phyloP scores from a whole-genome alignment of 2,113 vertebrate species.

The Pogona vitticeps region DNA sequence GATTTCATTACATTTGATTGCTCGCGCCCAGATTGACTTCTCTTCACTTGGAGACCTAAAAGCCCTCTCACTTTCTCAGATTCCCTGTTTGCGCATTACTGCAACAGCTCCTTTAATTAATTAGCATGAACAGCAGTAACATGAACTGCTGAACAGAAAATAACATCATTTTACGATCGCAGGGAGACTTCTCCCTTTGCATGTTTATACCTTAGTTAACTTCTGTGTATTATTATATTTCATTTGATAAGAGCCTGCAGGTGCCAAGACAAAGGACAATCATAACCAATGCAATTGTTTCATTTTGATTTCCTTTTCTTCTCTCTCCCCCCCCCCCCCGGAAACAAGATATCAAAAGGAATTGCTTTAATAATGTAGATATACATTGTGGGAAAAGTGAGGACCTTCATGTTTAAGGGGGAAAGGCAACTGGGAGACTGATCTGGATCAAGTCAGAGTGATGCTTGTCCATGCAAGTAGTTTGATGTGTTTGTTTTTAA shows the following conservation, averaged over 20 bases:
- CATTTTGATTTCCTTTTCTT: constrained; percentile 54
- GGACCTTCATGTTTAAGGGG: constrained; percentile 28
- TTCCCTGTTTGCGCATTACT: constrained; percentile 86
- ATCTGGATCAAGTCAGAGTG: not conserved
- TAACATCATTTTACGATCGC: constrained; percentile 85
- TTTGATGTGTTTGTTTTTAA: not conserved
- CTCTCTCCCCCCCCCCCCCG: too few species aligned
- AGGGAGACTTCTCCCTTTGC: constrained; percentile 79
- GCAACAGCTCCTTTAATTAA: constrained; percentile 88
- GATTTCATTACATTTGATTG: constrained; percentile 94
- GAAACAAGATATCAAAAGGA: constrained; percentile 31
- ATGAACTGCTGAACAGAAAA: constrained; percentile 90
- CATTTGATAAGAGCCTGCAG: constrained; percentile 58
- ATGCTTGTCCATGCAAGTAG: not conserved
- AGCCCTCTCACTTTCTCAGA: constrained; percentile 84
- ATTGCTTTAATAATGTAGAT: constrained; percentile 12
- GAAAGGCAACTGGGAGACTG: not conserved
- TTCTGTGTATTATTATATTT: constrained; percentile 75
- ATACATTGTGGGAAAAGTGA: constrained; percentile 34
- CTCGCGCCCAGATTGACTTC: constrained; percentile 80
- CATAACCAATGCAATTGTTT: not conserved
- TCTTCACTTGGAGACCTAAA: constrained; percentile 84
- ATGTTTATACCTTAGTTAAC: constrained; percentile 82
- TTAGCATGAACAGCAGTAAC: constrained; percentile 87
- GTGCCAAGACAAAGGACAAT: not conserved